These are phyloP conservation scores for Ptiloglossa arizonensis DNA, from an alignment of 1,140 invertebrate species.

Conservation along the genomic window DNA sequence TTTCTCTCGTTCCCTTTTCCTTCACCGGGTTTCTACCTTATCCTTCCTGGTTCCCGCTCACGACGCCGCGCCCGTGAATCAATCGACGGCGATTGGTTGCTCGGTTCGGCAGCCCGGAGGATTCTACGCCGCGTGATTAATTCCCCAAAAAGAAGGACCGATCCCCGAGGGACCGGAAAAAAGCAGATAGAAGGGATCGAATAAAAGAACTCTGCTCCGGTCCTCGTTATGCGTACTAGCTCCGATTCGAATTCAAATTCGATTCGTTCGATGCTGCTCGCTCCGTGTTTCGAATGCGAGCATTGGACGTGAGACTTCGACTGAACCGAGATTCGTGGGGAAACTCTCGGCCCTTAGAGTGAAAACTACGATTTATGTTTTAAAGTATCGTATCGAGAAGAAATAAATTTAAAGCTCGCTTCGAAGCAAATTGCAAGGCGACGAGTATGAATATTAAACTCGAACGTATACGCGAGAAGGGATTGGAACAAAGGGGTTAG, in stretches of 20 bases:
- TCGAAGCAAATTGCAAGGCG: too few species aligned
- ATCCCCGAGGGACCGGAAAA: background rate
- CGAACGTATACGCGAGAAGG: too few species aligned
- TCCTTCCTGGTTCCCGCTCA: slow-evolving; percentile 35
- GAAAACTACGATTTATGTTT: too few species aligned
- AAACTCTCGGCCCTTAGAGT: too few species aligned
- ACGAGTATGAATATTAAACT: too few species aligned
- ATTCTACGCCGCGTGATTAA: slow-evolving; percentile 33
- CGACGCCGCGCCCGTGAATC: slow-evolving; percentile 16
- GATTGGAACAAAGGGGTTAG: too few species aligned
- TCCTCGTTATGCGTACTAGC: slow-evolving; percentile 10
- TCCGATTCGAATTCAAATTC: too few species aligned
- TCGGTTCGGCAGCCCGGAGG: slow-evolving; percentile 4
- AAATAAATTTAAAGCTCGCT: too few species aligned
- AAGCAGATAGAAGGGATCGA: background rate
- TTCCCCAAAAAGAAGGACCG: slow-evolving; percentile 20
- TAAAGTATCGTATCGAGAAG: too few species aligned
- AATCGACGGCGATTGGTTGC: slow-evolving; percentile 26
- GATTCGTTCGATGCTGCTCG: background rate
- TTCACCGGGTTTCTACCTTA: slow-evolving; percentile 23
- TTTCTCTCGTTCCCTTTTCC: slow-evolving; percentile 3
- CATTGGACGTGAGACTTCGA: background rate
- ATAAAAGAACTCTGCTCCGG: background rate
- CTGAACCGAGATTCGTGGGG: background rate
- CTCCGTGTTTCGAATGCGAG: background rate